These are phyloP conservation scores for Eclectus roratus DNA, from an alignment of 2,113 vertebrate genomes.

Conservation along the genomic window DNA sequence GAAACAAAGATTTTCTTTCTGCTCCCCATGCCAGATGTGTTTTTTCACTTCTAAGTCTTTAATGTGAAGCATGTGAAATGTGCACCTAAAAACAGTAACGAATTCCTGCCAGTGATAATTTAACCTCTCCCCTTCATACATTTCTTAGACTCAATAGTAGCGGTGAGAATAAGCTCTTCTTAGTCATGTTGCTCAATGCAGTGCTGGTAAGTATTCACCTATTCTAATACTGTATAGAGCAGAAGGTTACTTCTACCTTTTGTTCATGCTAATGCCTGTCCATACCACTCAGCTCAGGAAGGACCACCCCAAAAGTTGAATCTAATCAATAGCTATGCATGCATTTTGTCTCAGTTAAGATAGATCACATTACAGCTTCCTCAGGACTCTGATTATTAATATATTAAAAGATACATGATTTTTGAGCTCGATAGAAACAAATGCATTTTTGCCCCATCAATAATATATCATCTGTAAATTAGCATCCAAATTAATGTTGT, in stretches of 20 bases:
- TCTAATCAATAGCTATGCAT: neutral
- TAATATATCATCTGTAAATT: slow-evolving; percentile 66
- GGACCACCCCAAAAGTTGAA: neutral
- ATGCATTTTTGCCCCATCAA: slow-evolving; percentile 24
- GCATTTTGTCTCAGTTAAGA: slow-evolving; percentile 27
- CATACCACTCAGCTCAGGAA: neutral
- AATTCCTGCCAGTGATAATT: neutral
- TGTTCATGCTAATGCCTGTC: neutral
- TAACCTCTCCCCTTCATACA: neutral
- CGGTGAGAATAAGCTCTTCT: neutral
- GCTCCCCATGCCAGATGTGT: neutral
- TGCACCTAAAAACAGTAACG: neutral
- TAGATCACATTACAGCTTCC: neutral
- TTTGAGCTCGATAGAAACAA: slow-evolving; percentile 43
- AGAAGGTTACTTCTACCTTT: neutral
- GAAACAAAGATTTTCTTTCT: neutral
- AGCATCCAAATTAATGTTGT: slow-evolving; percentile 68
- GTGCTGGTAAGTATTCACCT: neutral
- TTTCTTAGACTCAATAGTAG: neutral
- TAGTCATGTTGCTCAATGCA: neutral
- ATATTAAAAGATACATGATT: neutral
- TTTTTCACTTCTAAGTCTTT: neutral
- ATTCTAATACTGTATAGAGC: neutral
- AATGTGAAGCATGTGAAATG: neutral
- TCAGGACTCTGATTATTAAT: slow-evolving; percentile 13